Conservation (phyloP, 1,140 invertebrate genomes). For the Aplysia californica region DNA sequence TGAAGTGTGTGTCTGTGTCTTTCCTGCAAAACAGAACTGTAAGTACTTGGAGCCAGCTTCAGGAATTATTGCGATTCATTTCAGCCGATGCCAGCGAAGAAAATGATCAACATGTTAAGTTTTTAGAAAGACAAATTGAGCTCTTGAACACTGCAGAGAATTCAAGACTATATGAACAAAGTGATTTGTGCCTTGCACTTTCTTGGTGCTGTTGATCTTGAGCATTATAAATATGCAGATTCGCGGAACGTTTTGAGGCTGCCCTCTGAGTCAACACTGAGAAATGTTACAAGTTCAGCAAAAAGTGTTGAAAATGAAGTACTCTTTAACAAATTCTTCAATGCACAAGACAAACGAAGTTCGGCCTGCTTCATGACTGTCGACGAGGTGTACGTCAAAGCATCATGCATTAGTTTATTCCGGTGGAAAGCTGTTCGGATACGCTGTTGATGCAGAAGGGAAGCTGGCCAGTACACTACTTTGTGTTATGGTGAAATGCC, state of each 20-base stretch:
- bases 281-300: background rate
- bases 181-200: background rate
- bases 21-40: background rate
- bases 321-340: background rate
- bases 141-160: background rate
- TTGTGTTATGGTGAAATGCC: background rate
- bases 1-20: background rate
- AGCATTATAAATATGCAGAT: background rate
- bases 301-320: background rate
- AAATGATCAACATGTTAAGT: too few species aligned
- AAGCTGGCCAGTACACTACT: background rate
- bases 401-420: background rate
- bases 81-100: background rate
- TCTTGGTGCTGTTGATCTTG: background rate
- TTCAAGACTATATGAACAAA: background rate
- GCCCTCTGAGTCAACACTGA: conserved; percentile 2
- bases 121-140: too few species aligned
- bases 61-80: background rate
- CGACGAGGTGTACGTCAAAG: background rate
- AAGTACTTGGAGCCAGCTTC: background rate
- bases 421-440: background rate
- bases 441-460: background rate
- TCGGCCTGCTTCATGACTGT: background rate
- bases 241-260: background rate
- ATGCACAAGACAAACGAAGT: background rate